These are phyloP conservation scores for Elephantulus edwardii DNA, from an alignment of 2,113 vertebrate species.

Conservation along the genomic window DNA sequence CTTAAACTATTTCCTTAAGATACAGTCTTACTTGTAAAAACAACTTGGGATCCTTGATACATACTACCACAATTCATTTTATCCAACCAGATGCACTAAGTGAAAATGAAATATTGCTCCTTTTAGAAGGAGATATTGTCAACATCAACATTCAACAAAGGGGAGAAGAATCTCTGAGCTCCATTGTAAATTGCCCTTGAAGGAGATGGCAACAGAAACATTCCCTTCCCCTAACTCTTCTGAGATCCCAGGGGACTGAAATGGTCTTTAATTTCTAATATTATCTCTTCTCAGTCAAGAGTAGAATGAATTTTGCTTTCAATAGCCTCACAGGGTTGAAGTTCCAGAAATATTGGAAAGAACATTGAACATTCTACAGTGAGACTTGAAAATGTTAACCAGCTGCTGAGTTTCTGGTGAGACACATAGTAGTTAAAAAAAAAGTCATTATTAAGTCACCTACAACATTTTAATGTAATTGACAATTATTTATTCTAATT, in stretches of 20 bases:
- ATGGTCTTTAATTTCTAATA: conserved; percentile 67
- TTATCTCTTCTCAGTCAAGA: conserved; percentile 50
- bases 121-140: conserved; percentile 21
- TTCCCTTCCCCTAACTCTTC: conserved; percentile 27
- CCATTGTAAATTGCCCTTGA: conserved; percentile 53
- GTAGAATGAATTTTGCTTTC: conserved; percentile 43
- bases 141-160: background rate
- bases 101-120: conserved; percentile 56
- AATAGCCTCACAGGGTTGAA: background rate
- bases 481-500: background rate
- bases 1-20: conserved; percentile 31
- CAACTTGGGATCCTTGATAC: background rate
- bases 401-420: background rate
- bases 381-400: conserved; percentile 11
- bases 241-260: conserved; percentile 10
- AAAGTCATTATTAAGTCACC: background rate
- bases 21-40: background rate
- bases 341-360: background rate
- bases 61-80: background rate
- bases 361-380: background rate
- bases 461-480: background rate
- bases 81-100: conserved; percentile 11
- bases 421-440: background rate
- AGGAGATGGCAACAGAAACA: conserved; percentile 1
- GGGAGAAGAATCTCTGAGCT: background rate